Base-by-base conservation (phyloP, 2,797 vertebrate genomes). In the Acrossocheilus wenchowensis region DNA sequence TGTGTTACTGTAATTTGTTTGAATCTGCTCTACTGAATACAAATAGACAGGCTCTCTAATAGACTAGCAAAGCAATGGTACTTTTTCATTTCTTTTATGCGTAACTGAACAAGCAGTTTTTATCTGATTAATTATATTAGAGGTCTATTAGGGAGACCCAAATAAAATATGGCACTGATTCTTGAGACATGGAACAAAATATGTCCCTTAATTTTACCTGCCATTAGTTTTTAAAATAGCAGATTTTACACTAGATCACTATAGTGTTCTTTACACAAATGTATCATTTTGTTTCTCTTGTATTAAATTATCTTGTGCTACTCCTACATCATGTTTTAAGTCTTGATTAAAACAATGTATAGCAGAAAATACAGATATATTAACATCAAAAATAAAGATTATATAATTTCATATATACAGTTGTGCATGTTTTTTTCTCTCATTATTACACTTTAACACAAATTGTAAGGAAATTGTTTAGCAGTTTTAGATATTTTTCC, bases 1-100 rank as follows among this genome's bases (percentile, higher is more conserved):
- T 90, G 89, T 85, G 88, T 89, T 83, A 87, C 87, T 83, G 82
- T 89, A 90, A 90, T 90, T 89, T 90, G 89, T 88, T 89, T 82
- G 81, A 89, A 89, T 87, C 81, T 72, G 88, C 88, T 91, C 78
- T 85, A 43, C 80, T 87, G 88, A 85, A 90, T 90, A 90, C 90
- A 90, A 89, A 90, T 89, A 89, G 87, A 86, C 54, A 60, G 30
- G 81, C 34, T 62, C 41, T 78, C 54, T 85, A 83, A 90, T 68
- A 89, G 77, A 86, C 79, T 77, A 50, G 64, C 77, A 84, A 72
- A 83, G 50, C 74, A 82, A 84, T 78, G 68, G 7, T 71, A 17
- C 6, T 79, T 48, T 81, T 82, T 48, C 75, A 39, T 78, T 45
- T 78, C 3, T 71, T 84, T 84, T 15, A 50, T 66, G 78, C 34